Evolutionary conservation across 2,888 invertebrate genomes (phyloP), one percentile per base, ranked within the genome.

Genomic region (Caenorhabditis sp.): DNA sequence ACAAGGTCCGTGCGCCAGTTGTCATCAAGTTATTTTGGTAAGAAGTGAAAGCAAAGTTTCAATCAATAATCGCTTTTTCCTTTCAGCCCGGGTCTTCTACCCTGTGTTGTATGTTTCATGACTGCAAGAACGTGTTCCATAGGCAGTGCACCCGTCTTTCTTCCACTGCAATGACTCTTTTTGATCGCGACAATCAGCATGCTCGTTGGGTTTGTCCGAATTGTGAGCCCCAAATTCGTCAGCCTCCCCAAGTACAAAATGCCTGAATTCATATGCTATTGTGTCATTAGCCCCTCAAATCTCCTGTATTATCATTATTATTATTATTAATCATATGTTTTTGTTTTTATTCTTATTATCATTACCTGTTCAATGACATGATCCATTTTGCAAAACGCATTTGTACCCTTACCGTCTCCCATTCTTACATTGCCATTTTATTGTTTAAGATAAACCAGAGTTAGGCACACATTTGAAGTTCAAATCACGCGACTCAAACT

Each of bases 71-170:
- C 13, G 4, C 5, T 53, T 3, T 39, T 24, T 30, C 41, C 37
- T 74, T 75, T 52, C 62, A 75, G 75, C 61, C 58, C 45, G 71
- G 71, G 37, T 55, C 66, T 1, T 22, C 48, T 15, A 41, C 77
- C 22, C 37, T 77, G 65, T 62, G 48, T 45, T 77, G 77, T 58
- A 66, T 71, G 66, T 77, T 72, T 22, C 65, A 66, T 32, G 65
- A 59, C 22, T 77, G 77, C 71, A 72, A 77, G 26, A 71, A 77
- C 27, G 61, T 61, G 30, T 77, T 61, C 39, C 77, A 77, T 48
- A 62, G 46, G 15, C 55, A 71, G 43, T 71, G 71, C 22, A 71
- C 71, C 1, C 62, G 71, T 13, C 24, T 71, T 5, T 43, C 62
- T 13, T 45, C 56, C 15, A n/a, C 15, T 13, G 71, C 61, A 2